These are phyloP conservation scores for Melopsittacus undulatus DNA, from an alignment of 2,797 vertebrate genomes.

Conservation along the genomic window DNA sequence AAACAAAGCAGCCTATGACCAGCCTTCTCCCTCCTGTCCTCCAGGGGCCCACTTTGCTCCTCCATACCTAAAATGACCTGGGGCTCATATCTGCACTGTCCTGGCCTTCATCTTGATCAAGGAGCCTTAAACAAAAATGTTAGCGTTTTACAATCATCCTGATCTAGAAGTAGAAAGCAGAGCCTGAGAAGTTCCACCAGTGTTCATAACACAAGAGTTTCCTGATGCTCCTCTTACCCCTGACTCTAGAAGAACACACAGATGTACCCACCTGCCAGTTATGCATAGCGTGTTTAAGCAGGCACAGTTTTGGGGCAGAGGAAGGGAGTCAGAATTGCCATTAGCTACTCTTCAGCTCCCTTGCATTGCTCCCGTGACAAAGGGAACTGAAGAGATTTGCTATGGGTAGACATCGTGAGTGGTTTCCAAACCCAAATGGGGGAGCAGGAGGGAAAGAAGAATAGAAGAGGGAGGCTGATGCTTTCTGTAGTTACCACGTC, in stretches of 20 bases:
- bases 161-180: neutral
- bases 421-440: neutral
- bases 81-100: neutral
- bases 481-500: neutral
- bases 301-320: neutral
- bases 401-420: accelerated
- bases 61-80: neutral
- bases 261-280: neutral
- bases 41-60: neutral
- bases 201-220: neutral
- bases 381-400: neutral
- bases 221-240: neutral
- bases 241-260: neutral
- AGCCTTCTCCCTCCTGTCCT: neutral
- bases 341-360: neutral
- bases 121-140: neutral
- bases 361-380: neutral
- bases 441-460: neutral
- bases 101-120: neutral
- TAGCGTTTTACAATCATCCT: neutral
- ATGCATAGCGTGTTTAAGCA: neutral
- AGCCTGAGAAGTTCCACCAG: neutral
- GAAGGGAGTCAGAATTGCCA: neutral
- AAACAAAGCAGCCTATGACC: neutral
- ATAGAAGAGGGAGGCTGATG: neutral